Evolutionary conservation across 2,888 invertebrate species (phyloP).

Genomic region (Cylloceria caligata): DNA sequence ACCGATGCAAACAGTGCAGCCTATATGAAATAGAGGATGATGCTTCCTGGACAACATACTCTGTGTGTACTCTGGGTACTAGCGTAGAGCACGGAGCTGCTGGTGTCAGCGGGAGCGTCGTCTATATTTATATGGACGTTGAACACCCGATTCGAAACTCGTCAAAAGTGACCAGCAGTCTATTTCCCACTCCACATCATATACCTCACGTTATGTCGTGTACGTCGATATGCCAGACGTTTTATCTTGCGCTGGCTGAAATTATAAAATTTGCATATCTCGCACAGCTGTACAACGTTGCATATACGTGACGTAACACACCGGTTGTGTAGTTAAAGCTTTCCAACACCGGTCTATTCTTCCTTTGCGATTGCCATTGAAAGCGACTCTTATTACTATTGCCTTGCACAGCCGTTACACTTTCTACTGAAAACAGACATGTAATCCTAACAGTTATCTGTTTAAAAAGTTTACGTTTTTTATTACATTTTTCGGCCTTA

Average conservation of each 20-base stretch:
- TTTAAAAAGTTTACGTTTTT: neutral
- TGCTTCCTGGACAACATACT: neutral
- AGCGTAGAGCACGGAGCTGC: slow-evolving; percentile 2
- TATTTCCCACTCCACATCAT: slow-evolving; percentile 25
- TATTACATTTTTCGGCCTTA: neutral
- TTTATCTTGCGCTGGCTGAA: slow-evolving; percentile 70
- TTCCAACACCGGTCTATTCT: neutral
- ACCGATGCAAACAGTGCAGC: slow-evolving; percentile 18
- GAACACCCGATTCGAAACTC: slow-evolving; percentile 38
- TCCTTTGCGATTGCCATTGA: slow-evolving; percentile 6
- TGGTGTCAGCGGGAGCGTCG: slow-evolving; percentile 12
- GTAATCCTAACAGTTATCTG: neutral
- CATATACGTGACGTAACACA: neutral
- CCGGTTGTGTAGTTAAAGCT: slow-evolving; percentile 51
- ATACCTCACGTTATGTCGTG: slow-evolving; percentile 27
- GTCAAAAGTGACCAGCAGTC: slow-evolving; percentile 53
- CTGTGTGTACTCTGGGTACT: neutral
- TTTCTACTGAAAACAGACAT: slow-evolving; percentile 5
- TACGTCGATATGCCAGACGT: slow-evolving; percentile 63
- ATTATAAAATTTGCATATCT: slow-evolving; percentile 72
- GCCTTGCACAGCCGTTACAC: neutral
- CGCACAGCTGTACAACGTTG: slow-evolving; percentile 35
- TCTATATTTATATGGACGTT: slow-evolving; percentile 53
- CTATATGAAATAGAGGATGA: slow-evolving; percentile 26
- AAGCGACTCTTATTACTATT: slow-evolving; percentile 23